These are phyloP conservation scores for Junonia oenone DNA, from an alignment of 2,888 invertebrate genomes.

Conservation along the genomic window DNA sequence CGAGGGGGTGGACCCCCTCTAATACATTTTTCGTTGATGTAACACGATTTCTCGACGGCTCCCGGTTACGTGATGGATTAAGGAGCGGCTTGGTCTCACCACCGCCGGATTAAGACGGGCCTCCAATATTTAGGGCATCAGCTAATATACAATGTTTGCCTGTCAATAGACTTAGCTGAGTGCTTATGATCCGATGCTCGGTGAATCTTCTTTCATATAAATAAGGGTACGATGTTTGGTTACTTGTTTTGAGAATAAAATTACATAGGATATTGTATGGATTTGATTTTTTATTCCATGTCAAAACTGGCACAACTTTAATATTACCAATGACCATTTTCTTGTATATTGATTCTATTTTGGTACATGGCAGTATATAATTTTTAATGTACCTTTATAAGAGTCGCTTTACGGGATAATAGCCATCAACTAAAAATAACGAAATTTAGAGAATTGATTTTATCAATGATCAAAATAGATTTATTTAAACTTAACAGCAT, in stretches of 20 bases:
- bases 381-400: too few species aligned
- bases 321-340: background rate
- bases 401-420: too few species aligned
- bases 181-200: constrained; percentile 33
- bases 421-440: too few species aligned
- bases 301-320: background rate
- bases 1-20: constrained; percentile 58
- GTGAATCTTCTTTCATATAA: constrained; percentile 12
- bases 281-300: background rate
- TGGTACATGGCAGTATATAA: background rate
- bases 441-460: too few species aligned
- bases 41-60: constrained; percentile 80
- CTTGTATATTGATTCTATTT: too few species aligned
- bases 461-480: too few species aligned
- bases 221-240: background rate
- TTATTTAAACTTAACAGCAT: too few species aligned
- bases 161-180: constrained; percentile 64
- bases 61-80: constrained; percentile 81
- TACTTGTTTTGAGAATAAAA: background rate
- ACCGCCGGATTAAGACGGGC: constrained; percentile 68
- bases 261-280: background rate
- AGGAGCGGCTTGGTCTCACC: constrained; percentile 66
- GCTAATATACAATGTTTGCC: constrained; percentile 72
- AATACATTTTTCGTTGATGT: constrained; percentile 81
- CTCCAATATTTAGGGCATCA: constrained; percentile 72